A percentile compares a stretch with the other conserved stretches of the same genome.
phyloP scores from a whole-genome alignment of 2,797 vertebrate species.

The Limosa lapponica region DNA sequence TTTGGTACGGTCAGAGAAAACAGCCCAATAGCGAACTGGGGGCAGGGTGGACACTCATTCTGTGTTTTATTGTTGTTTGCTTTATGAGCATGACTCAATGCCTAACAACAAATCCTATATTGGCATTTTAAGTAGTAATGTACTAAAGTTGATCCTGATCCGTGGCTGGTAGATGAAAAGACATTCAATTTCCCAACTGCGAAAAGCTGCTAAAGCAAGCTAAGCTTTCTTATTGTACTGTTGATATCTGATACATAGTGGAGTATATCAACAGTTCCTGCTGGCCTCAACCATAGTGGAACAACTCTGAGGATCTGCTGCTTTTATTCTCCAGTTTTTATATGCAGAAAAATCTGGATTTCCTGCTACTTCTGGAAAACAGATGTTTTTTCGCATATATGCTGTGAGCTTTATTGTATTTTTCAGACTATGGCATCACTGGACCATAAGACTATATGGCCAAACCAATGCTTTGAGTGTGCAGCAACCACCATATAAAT shows the following conservation, averaged over 20 bases:
- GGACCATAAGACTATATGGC: neutral
- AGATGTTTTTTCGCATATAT: neutral
- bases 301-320: neutral
- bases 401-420: neutral
- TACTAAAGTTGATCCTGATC: neutral
- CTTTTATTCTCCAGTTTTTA: neutral
- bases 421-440: neutral
- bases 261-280: neutral
- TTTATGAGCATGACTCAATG: neutral
- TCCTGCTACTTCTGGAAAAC: neutral
- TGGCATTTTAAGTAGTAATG: neutral
- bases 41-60: neutral
- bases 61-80: neutral
- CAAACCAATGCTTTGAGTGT: neutral
- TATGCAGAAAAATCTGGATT: neutral
- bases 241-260: neutral
- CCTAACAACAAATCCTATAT: neutral
- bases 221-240: neutral
- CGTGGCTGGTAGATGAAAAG: neutral
- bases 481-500: neutral
- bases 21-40: neutral
- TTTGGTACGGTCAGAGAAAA: neutral
- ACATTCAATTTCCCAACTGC: neutral
- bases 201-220: constrained; percentile 7
- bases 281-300: neutral